These are phyloP conservation scores for Trinectes maculatus DNA, from an alignment of 2,113 vertebrate genomes.

Conservation along the genomic window DNA sequence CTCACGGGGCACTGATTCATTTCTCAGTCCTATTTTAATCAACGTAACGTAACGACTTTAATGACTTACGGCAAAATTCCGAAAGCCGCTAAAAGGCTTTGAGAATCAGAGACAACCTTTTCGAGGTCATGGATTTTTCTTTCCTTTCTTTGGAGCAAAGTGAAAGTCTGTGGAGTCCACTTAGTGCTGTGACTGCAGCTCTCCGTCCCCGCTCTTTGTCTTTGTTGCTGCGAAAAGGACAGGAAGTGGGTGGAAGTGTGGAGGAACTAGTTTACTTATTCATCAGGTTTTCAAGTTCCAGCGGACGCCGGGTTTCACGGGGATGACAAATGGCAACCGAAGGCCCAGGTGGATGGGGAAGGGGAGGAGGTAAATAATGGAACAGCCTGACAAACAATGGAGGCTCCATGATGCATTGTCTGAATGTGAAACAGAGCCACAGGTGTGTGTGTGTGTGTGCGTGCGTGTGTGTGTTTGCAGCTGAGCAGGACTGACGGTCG, in stretches of 20 bases:
- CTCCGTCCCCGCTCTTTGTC: slow-evolving; percentile 40
- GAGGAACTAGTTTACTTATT: slow-evolving; percentile 77
- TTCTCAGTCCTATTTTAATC: slow-evolving; percentile 47
- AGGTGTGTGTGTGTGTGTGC: slow-evolving; percentile 59
- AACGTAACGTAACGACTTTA: slow-evolving; percentile 66
- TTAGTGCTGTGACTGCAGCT: slow-evolving; percentile 35
- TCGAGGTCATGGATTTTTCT: slow-evolving; percentile 41
- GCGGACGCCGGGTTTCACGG: slow-evolving; percentile 62
- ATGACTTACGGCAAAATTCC: slow-evolving; percentile 54
- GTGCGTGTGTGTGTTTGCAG: slow-evolving; percentile 10
- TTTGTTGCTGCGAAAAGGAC: slow-evolving; percentile 61
- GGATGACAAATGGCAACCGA: slow-evolving; percentile 75
- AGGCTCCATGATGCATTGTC: slow-evolving; percentile 70
- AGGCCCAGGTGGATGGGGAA: slow-evolving; percentile 62
- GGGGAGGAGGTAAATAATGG: slow-evolving; percentile 77
- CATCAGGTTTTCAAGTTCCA: slow-evolving; percentile 72
- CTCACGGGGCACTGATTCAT: slow-evolving; percentile 38
- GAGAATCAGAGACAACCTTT: slow-evolving; percentile 48
- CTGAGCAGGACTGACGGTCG: slow-evolving; percentile 35
- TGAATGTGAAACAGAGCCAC: slow-evolving; percentile 70
- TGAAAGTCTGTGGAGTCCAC: slow-evolving; percentile 36
- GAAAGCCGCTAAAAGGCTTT: slow-evolving; percentile 44
- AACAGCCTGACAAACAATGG: slow-evolving; percentile 76
- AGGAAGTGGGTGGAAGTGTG: slow-evolving; percentile 65
- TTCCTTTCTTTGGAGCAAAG: not conserved